A percentile compares a stretch with the other conserved stretches of the same genome.
Evolutionary conservation across 2,113 vertebrate species (phyloP).

Genomic region (Malaclemys terrapin): DNA sequence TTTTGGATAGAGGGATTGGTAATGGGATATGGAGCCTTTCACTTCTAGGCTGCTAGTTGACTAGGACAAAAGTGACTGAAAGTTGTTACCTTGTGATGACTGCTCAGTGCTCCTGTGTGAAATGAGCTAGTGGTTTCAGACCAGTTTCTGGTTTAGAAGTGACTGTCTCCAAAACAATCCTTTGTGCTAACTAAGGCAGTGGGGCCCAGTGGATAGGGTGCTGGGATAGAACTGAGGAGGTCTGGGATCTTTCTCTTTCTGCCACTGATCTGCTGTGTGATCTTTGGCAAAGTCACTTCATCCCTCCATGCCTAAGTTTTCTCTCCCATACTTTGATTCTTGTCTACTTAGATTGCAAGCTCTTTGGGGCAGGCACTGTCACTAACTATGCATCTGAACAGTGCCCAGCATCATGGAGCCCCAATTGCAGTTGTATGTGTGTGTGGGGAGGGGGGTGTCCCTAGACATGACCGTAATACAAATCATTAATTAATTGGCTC

Average conservation of each 20-base stretch:
- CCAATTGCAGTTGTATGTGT: not conserved
- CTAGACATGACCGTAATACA: not conserved
- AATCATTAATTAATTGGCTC: not conserved
- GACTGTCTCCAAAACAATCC: not conserved
- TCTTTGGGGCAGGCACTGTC: not conserved
- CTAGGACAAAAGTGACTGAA: not conserved
- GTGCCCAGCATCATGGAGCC: not conserved
- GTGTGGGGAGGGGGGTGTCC: not conserved
- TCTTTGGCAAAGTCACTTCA: not conserved
- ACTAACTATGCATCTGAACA: not conserved
- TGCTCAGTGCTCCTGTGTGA: not conserved
- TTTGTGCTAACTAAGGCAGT: not conserved
- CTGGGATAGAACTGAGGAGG: not conserved
- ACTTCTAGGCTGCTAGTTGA: not conserved
- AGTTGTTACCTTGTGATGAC: not conserved
- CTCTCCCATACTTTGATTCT: not conserved
- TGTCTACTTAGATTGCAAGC: not conserved
- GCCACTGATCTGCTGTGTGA: fast-evolving
- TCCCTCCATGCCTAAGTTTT: not conserved
- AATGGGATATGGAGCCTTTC: not conserved
- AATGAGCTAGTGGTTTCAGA: not conserved
- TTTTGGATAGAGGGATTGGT: not conserved
- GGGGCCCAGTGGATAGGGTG: not conserved
- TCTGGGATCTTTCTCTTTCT: not conserved
- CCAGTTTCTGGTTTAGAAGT: not conserved